These are phyloP conservation scores for Tinea trinotella DNA, from an alignment of 2,888 invertebrate genomes.

Conservation along the genomic window DNA sequence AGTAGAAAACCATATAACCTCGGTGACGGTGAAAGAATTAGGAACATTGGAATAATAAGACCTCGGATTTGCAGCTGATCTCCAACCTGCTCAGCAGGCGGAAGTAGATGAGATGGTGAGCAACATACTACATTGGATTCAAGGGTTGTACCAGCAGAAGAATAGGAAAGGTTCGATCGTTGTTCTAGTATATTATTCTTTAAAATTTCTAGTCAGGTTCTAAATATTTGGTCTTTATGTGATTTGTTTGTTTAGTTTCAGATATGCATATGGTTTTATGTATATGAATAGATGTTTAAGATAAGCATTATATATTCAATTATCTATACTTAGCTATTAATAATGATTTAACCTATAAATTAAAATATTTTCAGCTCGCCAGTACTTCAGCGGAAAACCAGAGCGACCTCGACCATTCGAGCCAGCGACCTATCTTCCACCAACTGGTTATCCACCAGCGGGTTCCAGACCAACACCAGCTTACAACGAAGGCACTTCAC, in stretches of 20 bases:
- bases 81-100: conserved; percentile 56
- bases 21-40: no score
- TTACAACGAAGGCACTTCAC: conserved; percentile 49
- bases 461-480: conserved; percentile 54
- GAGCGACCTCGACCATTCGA: conserved; percentile 81
- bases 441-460: conserved; percentile 53
- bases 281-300: no score
- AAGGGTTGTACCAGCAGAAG: conserved; percentile 77
- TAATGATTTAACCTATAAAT: no score
- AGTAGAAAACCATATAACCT: no score
- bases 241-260: no score
- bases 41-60: no score
- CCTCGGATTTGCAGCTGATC: conserved; percentile 62
- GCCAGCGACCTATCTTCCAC: conserved; percentile 50
- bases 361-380: conserved; percentile 76
- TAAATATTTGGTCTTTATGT: no score
- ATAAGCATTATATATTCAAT: no score
- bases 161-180: conserved; percentile 63
- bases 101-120: conserved; percentile 81
- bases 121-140: conserved; percentile 82
- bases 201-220: no score
- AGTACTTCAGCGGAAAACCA: conserved; percentile 75
- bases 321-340: no score
- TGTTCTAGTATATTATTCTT: not conserved
- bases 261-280: no score